Conservation (phyloP, 2,797 vertebrate species). For the Pseudomugil gertrudae region DNA sequence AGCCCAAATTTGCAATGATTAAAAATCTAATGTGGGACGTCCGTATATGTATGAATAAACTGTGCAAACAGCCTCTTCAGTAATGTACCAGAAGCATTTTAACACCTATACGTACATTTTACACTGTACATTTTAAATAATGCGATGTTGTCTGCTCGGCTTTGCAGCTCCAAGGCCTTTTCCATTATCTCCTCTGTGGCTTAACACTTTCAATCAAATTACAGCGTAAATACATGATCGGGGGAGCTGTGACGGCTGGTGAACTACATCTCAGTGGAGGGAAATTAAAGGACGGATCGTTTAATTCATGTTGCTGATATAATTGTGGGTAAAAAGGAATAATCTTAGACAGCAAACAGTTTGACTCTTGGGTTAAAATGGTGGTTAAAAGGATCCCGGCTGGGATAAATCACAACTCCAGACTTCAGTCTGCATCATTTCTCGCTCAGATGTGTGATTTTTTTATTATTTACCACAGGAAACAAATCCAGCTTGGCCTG, state of each 20-base stretch:
- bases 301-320: background rate
- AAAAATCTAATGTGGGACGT: slow-evolving; percentile 50
- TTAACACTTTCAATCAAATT: slow-evolving; percentile 40
- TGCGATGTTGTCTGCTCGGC: slow-evolving; percentile 16
- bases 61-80: slow-evolving; percentile 21
- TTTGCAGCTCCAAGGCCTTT: slow-evolving; percentile 28
- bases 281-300: background rate
- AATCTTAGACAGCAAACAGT: background rate
- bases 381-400: background rate
- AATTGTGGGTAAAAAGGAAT: slow-evolving; percentile 1
- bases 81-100: background rate
- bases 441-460: background rate
- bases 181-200: slow-evolving; percentile 20
- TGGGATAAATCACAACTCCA: background rate
- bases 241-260: background rate
- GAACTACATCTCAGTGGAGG: background rate
- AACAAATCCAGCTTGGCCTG: background rate
- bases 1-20: slow-evolving; percentile 47
- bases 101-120: slow-evolving; percentile 5
- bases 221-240: slow-evolving; percentile 17
- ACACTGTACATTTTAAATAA: slow-evolving; percentile 9
- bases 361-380: background rate
- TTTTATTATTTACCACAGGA: background rate
- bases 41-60: background rate
- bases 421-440: slow-evolving; percentile 7